Evolutionary conservation across 2,797 vertebrate genomes (phyloP).

Genomic region (Tenualosa thibaudeaui): DNA sequence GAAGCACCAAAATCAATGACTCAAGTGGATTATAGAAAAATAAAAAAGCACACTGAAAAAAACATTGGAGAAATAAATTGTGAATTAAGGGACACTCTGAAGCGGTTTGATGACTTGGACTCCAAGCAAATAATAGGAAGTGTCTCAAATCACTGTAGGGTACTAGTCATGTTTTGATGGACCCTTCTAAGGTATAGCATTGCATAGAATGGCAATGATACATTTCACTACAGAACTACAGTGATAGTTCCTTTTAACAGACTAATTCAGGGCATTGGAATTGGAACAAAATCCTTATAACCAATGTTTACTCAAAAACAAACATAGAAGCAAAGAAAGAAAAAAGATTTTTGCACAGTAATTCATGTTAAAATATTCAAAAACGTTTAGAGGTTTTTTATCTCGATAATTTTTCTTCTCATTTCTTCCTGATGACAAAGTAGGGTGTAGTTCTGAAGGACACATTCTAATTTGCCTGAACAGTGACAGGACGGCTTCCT

Average conservation of each 20-base stretch:
- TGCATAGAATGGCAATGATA: neutral
- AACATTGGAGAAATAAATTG: neutral
- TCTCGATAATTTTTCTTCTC: neutral
- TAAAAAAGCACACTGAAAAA: neutral
- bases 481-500: neutral
- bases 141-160: neutral
- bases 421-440: neutral
- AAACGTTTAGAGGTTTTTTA: neutral
- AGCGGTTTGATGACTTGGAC: neutral
- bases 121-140: neutral
- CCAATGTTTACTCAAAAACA: slow-evolving; percentile 17
- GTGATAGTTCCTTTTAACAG: neutral
- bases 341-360: neutral
- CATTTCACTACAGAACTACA: neutral
- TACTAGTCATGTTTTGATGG: too few relatives aligned
- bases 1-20: neutral
- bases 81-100: neutral
- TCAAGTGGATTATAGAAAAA: slow-evolving; percentile 17
- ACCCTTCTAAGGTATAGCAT: too few relatives aligned
- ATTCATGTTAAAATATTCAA: slow-evolving; percentile 21
- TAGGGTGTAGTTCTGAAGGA: neutral
- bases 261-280: neutral
- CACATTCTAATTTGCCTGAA: slow-evolving; percentile 16
- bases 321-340: neutral
- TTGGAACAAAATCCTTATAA: neutral